These are phyloP conservation scores for Nymphalis polychloros DNA, from an alignment of 2,888 invertebrate species.

Conservation along the genomic window DNA sequence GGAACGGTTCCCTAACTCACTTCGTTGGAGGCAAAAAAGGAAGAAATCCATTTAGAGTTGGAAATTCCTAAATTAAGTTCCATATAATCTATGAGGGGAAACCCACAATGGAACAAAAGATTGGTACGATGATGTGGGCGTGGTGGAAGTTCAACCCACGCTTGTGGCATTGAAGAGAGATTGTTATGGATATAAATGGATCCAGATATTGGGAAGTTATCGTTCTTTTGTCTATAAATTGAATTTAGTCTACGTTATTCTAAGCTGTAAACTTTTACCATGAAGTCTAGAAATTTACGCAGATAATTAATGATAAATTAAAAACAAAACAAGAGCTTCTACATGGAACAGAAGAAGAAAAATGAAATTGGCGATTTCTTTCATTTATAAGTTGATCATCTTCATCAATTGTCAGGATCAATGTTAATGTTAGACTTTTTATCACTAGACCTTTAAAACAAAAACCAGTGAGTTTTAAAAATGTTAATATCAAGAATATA, in stretches of 20 bases:
- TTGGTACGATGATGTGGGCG: constrained; percentile 54
- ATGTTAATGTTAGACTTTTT: too few species aligned
- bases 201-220: background rate
- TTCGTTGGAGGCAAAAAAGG: constrained; percentile 38
- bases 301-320: too few species aligned
- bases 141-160: constrained; percentile 50
- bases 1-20: constrained; percentile 27
- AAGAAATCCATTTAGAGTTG: constrained; percentile 53
- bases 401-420: too few species aligned
- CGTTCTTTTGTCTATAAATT: background rate
- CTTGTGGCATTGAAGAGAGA: constrained; percentile 59
- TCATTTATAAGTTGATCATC: too few species aligned
- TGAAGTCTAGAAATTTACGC: background rate
- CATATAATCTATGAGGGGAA: constrained; percentile 43
- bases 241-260: background rate
- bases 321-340: too few species aligned
- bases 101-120: constrained; percentile 57
- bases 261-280: background rate
- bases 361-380: too few species aligned
- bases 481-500: background rate
- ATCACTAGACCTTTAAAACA: too few species aligned
- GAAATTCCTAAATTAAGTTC: constrained; percentile 57
- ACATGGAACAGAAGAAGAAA: too few species aligned
- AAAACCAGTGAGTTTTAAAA: too few species aligned
- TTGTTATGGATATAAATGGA: constrained; percentile 14